phyloP scores from a whole-genome alignment of 2,888 invertebrate genomes.

The Pseudanteris insignis region DNA sequence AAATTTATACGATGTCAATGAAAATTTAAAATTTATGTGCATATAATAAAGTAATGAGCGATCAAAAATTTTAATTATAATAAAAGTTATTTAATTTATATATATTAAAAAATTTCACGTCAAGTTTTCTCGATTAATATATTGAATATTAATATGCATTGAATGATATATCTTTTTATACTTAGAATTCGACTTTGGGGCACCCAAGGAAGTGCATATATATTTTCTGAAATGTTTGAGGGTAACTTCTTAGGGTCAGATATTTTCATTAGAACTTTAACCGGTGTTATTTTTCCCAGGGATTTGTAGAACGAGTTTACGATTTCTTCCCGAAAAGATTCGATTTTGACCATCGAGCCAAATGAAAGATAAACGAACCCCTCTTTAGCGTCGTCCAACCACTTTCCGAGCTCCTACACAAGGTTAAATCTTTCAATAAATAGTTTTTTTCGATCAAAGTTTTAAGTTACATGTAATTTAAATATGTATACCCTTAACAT shows the following conservation, averaged over 20 bases:
- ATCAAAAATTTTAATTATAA: too few species aligned
- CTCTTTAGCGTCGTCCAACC: conserved; percentile 56
- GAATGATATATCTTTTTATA: too few species aligned
- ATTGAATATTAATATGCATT: too few species aligned
- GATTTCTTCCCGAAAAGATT: conserved; percentile 51
- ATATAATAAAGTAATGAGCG: too few species aligned
- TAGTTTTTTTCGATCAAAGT: background rate
- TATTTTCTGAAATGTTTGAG: conserved; percentile 49
- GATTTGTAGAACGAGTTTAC: conserved; percentile 52
- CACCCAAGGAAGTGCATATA: conserved; percentile 52
- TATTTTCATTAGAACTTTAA: conserved; percentile 56
- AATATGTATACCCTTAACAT: too few species aligned
- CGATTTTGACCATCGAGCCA: conserved; percentile 59
- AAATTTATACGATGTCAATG: too few species aligned
- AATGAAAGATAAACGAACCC: conserved; percentile 62
- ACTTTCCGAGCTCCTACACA: conserved; percentile 56
- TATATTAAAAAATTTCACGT: too few species aligned
- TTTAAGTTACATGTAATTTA: background rate
- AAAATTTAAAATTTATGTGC: too few species aligned
- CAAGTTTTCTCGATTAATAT: too few species aligned
- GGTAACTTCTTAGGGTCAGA: conserved; percentile 49
- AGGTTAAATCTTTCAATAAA: background rate
- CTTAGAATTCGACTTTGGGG: background rate
- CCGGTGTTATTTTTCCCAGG: conserved; percentile 55
- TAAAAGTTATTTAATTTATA: too few species aligned